Conservation (phyloP, 35 echinoderm and acorn worm genomes). For the Lytechinus variegatus region DNA sequence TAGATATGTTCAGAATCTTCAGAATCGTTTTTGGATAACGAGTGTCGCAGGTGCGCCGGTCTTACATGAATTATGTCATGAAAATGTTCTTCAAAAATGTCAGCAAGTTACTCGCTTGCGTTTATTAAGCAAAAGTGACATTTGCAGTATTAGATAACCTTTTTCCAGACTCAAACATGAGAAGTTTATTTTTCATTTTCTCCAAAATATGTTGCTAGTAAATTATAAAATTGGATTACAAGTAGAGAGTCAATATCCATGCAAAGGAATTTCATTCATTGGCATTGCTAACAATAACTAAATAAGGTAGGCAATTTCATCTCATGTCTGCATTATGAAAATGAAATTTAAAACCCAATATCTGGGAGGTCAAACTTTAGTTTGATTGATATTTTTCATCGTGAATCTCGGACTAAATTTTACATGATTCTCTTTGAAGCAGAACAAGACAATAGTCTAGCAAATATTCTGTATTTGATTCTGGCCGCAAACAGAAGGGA, state of each 20-base stretch:
- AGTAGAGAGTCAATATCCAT: neutral
- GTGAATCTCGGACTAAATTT: neutral
- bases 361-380: neutral
- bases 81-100: too few species aligned
- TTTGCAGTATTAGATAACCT: neutral
- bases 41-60: too few species aligned
- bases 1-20: too few species aligned
- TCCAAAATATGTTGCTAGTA: too few species aligned
- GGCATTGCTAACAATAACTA: neutral
- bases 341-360: neutral
- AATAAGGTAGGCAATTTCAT: neutral
- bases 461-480: neutral
- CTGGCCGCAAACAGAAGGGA: neutral
- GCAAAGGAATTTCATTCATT: neutral
- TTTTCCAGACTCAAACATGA: neutral
- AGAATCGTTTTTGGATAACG: too few species aligned
- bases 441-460: neutral
- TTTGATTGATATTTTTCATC: constrained; percentile 13
- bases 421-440: neutral
- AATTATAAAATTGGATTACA: too few species aligned
- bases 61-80: too few species aligned
- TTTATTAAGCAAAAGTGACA: neutral
- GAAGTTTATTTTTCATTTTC: too few species aligned
- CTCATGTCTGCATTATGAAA: neutral
- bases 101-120: too few species aligned